Conservation (phyloP, 2,113 vertebrate genomes). For the Paralichthys olivaceus region DNA sequence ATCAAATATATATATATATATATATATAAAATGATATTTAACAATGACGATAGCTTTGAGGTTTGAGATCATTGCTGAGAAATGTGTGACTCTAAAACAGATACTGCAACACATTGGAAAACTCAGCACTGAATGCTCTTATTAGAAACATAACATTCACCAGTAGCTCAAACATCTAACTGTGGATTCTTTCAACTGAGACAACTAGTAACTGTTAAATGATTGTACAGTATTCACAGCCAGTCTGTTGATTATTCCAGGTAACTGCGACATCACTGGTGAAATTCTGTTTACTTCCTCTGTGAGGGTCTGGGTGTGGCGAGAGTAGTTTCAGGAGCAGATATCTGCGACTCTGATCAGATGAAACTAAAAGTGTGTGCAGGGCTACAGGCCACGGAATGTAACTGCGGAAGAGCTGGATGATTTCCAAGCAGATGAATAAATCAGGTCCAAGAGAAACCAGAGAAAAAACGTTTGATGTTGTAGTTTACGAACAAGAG, state of each 20-base stretch:
- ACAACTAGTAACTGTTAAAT: background rate
- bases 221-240: background rate
- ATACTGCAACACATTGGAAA: background rate
- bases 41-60: background rate
- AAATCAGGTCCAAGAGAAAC: background rate
- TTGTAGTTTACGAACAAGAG: too few species aligned
- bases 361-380: slow-evolving; percentile 14
- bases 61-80: background rate
- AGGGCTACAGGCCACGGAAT: background rate
- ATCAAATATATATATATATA: background rate
- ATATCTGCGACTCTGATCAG: background rate
- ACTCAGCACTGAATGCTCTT: too few species aligned
- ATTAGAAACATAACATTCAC: too few species aligned
- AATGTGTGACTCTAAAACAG: background rate
- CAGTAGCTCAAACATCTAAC: background rate
- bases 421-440: too few species aligned
- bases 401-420: too few species aligned
- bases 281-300: background rate
- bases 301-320: slow-evolving; percentile 51
- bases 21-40: background rate
- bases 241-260: background rate
- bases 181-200: background rate
- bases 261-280: too few species aligned
- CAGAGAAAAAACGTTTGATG: too few species aligned
- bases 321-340: background rate